Evolutionary conservation across 1,140 invertebrate species (phyloP), one percentile per base, ranked within the genome.

Genomic region (Zaprionus gabonicus): DNA sequence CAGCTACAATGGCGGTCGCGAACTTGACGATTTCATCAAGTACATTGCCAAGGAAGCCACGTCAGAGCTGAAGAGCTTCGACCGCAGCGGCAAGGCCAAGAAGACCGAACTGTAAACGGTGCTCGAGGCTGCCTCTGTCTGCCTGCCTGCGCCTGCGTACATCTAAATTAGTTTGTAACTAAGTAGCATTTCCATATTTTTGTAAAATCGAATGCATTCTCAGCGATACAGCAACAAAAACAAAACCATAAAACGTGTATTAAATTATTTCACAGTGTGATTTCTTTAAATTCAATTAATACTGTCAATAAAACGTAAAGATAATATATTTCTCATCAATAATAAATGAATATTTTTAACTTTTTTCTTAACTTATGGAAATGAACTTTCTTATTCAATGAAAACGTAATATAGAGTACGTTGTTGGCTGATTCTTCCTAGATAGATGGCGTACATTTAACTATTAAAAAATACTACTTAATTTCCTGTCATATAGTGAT

Each of bases 1-100:
- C n/a, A 95, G 95, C 93, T 99, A 99, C 93, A 97, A 99, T 94
- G 98, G 98, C 91, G 99, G 98, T 9, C 96, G 99, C 71, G 97
- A 98, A 81, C 93, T 99, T 0, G 96, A 99, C 63, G 99, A 99
- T 91, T 99, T 99, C 93, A 92, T 99, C 55, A 98, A 99, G 91
- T 99, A 98, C 93, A 96, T 99, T 86, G 96, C 99, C 34, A 97
- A 98, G 92, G 96, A 99, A 78, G 95, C 98, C 0, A 98, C 97
- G 31, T 94, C 96, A 64, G 97, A 98, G 90, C 95, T 99, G 70
- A 97, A 97, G 78, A 96, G 96, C 60, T 99, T 94, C 92, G 97
- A 98, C 93, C 95, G 98, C 71, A 96, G 96, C 86, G 99, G 99
- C 75, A 98, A 98, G 93, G 95, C 95, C 78, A 97, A 98, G 73